Evolutionary conservation across 2,113 vertebrate genomes (phyloP).

Genomic region (Rhizomys pruinosus): DNA sequence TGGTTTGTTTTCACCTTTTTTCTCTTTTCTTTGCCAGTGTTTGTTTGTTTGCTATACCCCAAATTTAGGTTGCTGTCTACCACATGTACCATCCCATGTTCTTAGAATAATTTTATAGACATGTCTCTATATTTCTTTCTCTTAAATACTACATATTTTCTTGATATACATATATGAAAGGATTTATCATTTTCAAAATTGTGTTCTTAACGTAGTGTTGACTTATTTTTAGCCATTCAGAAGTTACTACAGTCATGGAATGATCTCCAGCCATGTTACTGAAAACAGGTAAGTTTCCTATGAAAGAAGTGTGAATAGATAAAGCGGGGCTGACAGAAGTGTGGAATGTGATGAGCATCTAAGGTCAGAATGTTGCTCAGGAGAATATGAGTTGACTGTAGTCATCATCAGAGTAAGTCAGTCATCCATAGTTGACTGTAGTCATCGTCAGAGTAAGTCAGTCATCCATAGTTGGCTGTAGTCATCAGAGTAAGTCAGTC

Average conservation of each 20-base stretch:
- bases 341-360: not conserved
- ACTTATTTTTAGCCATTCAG: conserved; percentile 90
- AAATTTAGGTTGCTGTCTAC: conserved; percentile 11
- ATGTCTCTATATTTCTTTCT: not conserved
- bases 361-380: conserved; percentile 20
- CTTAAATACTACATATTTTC: no score
- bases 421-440: no score
- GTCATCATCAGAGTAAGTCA: no score
- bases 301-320: no score
- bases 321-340: no score
- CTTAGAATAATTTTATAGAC: not conserved
- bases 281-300: conserved; percentile 93
- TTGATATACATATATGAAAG: not conserved
- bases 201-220: conserved; percentile 50
- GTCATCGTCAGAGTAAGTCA: no score
- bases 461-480: no score
- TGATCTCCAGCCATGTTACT: conserved; percentile 96
- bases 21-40: not conserved
- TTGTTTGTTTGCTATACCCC: not conserved
- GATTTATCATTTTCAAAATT: conserved; percentile 50
- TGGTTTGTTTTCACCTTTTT: conserved; percentile 28
- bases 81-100: not conserved
- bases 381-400: not conserved
- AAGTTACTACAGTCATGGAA: conserved; percentile 95
- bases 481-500: no score